Percentiles rank a stretch among this genome's conserved stretches.
phyloP scores from a whole-genome alignment of 2,888 invertebrate genomes.

The Rhagophthalmus giganteus region DNA sequence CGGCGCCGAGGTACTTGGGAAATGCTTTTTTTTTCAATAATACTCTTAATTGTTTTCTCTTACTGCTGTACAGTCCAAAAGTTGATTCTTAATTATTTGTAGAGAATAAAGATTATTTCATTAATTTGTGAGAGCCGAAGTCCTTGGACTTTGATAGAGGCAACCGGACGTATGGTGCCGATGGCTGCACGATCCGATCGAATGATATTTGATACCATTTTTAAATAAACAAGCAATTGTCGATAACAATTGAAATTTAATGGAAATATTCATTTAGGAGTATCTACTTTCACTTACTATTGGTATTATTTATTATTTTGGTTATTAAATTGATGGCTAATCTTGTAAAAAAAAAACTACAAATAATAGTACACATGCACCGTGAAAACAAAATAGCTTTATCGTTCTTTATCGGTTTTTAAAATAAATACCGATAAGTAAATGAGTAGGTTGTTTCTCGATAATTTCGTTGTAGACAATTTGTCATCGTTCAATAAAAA shows the following conservation, averaged over 20 bases:
- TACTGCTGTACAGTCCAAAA: no score
- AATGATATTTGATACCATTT: constrained; percentile 12
- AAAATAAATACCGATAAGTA: no score
- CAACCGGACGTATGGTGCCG: constrained; percentile 23
- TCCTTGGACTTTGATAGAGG: constrained; percentile 25
- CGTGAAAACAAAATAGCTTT: no score
- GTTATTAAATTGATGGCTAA: background rate
- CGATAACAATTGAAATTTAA: no score
- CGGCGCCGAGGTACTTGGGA: no score
- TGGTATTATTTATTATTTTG: background rate
- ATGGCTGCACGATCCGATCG: constrained; percentile 17
- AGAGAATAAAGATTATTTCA: constrained; percentile 15
- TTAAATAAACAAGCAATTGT: constrained; percentile 18
- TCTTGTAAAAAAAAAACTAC: background rate
- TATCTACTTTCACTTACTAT: background rate
- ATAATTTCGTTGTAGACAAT: no score
- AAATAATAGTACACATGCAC: no score
- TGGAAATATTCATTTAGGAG: background rate
- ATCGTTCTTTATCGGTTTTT: no score
- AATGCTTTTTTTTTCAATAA: no score
- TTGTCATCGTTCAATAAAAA: no score
- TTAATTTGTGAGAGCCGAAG: constrained; percentile 24
- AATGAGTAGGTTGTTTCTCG: no score
- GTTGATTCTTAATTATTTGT: constrained; percentile 5
- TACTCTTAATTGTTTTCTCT: no score